phyloP scores from a whole-genome alignment of 2,888 invertebrate genomes.

The Catocala nupta region DNA sequence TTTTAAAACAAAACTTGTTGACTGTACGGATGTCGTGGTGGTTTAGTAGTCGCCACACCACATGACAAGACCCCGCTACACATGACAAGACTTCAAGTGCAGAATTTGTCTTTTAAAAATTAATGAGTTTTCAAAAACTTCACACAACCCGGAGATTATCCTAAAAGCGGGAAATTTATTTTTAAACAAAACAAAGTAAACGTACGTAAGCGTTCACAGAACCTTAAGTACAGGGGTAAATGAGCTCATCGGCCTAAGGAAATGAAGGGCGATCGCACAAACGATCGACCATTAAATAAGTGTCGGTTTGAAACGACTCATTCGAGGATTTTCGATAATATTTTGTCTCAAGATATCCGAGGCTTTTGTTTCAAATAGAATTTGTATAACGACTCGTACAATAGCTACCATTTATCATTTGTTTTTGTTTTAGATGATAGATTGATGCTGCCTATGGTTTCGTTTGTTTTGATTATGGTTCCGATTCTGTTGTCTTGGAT shows the following conservation, averaged over 20 bases:
- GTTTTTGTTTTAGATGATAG: constrained; percentile 23
- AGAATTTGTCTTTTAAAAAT: too few species aligned
- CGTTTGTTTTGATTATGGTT: constrained; percentile 33
- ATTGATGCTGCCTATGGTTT: constrained; percentile 31
- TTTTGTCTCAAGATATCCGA: constrained; percentile 36
- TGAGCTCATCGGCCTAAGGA: constrained; percentile 72
- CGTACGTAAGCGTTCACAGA: constrained; percentile 15
- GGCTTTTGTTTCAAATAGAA: constrained; percentile 46
- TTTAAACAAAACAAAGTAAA: neutral
- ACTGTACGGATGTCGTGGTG: too few species aligned
- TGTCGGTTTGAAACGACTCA: constrained; percentile 56
- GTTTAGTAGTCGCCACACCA: too few species aligned
- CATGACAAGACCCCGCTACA: too few species aligned
- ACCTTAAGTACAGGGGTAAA: constrained; percentile 61
- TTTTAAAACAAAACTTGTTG: too few species aligned
- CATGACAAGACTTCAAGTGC: too few species aligned
- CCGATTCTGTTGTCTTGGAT: neutral
- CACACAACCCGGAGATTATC: too few species aligned
- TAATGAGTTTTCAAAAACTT: too few species aligned
- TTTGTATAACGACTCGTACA: constrained; percentile 43
- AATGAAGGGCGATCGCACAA: constrained; percentile 74
- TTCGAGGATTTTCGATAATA: constrained; percentile 49
- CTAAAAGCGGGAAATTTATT: neutral
- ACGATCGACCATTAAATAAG: constrained; percentile 76
- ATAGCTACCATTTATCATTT: constrained; percentile 22